Evolutionary conservation across 1,140 invertebrate genomes (phyloP).

Genomic region (Oscheius sp.): DNA sequence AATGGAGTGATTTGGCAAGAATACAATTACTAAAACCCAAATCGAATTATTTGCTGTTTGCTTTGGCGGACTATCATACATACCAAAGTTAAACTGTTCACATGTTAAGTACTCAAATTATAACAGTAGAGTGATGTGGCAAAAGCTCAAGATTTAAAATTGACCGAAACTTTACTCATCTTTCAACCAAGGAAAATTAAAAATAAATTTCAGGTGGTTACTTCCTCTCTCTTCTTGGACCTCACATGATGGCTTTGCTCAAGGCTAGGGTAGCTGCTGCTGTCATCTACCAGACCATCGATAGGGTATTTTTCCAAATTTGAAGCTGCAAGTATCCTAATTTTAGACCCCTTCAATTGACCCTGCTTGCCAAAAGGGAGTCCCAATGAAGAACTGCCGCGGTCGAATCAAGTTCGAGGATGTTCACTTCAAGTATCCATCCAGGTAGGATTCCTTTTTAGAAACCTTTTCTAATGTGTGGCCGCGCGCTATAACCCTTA

Average conservation of each 20-base stretch:
- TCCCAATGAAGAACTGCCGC: not conserved
- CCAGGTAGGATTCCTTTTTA: conserved; percentile 41
- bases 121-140: conserved; percentile 39
- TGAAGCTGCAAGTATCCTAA: not conserved
- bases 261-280: conserved; percentile 41
- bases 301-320: conserved; percentile 62
- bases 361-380: conserved; percentile 36
- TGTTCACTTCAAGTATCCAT: conserved; percentile 48
- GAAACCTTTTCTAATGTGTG: too few species aligned
- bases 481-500: too few species aligned
- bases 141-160: conserved; percentile 37
- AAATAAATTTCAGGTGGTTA: conserved; percentile 30
- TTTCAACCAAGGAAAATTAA: not conserved
- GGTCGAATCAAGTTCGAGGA: conserved; percentile 45
- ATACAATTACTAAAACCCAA: conserved; percentile 43
- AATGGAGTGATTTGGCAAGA: too few species aligned
- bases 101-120: conserved; percentile 50
- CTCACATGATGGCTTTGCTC: conserved; percentile 49
- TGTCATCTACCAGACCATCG: conserved; percentile 59
- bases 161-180: conserved; percentile 27
- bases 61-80: too few species aligned
- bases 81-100: too few species aligned
- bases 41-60: conserved; percentile 45
- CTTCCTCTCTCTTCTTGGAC: conserved; percentile 47
- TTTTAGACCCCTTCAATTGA: not conserved